phyloP scores from a whole-genome alignment of 2,113 vertebrate species.

The Sigmodon hispidus region DNA sequence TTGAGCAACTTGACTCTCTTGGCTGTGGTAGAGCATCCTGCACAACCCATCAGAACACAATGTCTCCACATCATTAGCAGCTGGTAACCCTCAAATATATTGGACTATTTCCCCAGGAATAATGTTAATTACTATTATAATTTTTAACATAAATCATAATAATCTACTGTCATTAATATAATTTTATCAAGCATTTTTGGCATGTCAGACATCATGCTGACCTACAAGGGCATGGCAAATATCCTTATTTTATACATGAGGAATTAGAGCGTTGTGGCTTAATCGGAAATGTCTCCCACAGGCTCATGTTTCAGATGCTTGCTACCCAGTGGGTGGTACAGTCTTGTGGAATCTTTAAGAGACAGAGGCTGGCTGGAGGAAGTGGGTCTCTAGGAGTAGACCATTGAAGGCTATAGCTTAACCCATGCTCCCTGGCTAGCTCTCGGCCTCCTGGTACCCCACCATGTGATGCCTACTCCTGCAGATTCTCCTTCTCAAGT shows the following conservation, averaged over 20 bases:
- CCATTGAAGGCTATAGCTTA: background rate
- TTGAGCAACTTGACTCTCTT: background rate
- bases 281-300: background rate
- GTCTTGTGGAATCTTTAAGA: background rate
- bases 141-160: background rate
- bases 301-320: background rate
- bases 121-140: background rate
- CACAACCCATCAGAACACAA: no score
- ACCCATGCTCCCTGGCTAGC: no score
- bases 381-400: background rate
- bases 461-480: background rate
- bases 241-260: background rate
- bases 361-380: background rate
- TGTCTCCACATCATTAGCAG: background rate
- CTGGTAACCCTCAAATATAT: background rate
- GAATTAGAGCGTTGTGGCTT: background rate
- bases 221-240: background rate
- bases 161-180: background rate
- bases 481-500: no score
- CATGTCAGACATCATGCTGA: background rate
- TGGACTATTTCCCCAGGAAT: background rate
- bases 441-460: background rate
- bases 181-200: background rate
- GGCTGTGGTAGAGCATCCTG: accelerated
- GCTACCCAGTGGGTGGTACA: background rate